phyloP scores from a whole-genome alignment of 37 sponge, comb jelly and placozoan species.

The Cliona cf. orientalis region DNA sequence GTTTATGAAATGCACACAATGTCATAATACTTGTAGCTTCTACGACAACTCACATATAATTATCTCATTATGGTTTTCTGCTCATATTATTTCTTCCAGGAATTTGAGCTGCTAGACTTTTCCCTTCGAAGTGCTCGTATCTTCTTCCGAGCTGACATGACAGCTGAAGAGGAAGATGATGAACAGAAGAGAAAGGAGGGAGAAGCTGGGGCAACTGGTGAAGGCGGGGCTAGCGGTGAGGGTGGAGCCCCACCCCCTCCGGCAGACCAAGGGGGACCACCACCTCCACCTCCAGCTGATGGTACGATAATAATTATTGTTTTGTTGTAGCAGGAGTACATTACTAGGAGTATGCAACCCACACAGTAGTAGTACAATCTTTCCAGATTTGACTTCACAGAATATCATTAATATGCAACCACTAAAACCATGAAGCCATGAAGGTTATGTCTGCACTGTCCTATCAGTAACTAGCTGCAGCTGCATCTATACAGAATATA shows the following conservation, averaged over 20 bases:
- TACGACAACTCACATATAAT: neutral
- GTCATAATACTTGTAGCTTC: too few relatives aligned
- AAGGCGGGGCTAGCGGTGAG: neutral
- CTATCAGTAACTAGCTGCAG: too few relatives aligned
- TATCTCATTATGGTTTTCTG: neutral
- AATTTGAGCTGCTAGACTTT: constrained; percentile 91
- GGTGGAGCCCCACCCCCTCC: constrained; percentile 17
- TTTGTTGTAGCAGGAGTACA: too few relatives aligned
- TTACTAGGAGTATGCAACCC: too few relatives aligned
- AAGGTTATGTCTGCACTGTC: too few relatives aligned
- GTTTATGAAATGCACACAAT: too few relatives aligned
- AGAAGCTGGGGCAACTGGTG: neutral
- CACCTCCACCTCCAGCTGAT: constrained; percentile 58
- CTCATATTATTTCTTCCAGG: constrained; percentile 57
- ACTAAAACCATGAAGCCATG: too few relatives aligned
- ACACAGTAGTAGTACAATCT: too few relatives aligned
- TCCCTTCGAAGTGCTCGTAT: constrained; percentile 97
- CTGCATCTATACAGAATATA: too few relatives aligned
- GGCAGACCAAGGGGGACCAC: neutral
- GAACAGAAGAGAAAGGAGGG: constrained; percentile 17
- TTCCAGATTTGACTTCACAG: too few relatives aligned
- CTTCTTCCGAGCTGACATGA: constrained; percentile 96
- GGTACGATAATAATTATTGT: too few relatives aligned
- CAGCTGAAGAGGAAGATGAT: constrained; percentile 81
- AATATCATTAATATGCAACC: too few relatives aligned